Evolutionary conservation across 2,797 vertebrate genomes (phyloP), one percentile per base, ranked within the genome.

Genomic region (Tragelaphus eurycerus): DNA sequence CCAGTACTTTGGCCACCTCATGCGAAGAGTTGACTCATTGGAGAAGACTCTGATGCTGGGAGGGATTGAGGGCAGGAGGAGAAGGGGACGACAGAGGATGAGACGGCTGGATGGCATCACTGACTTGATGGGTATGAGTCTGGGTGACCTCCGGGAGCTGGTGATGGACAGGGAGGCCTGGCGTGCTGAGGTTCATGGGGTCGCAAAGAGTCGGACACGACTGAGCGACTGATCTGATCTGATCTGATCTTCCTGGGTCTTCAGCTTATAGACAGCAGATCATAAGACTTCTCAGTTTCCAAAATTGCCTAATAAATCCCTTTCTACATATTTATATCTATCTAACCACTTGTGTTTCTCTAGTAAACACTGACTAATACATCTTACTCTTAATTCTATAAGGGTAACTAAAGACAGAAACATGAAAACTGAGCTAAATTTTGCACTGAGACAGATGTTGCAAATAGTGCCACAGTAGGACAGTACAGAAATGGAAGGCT

Each of bases 331-430:
- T 48, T n/a, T 34, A 16, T 27, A n/a, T 86, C n/a, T n/a, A 48
- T 46, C 7, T 15, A 34, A 52, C 15, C 48, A 52, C 29, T 57
- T 81, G 29, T 85, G 7, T 64, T 54, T 78, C 67, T 85, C 67
- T 90, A 60, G 31, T 59, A 50, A 86, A 50, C 25, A 23, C 25
- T 38, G n/a, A 71, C 64, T 57, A 55, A 71, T 43, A 95, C 0
- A 71, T 9, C 59, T 82, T 90, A 81, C 81, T 85, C n/a, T 95
- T 83, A 60, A 93, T 96, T 89, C 48, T 87, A 14, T 48, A n/a
- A 90, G 21, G 21, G 64, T 27, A 96, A 46, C 43, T 29, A 27
- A 60, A 62, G 57, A 38, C 7, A 87, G 62, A 83, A 76, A 86
- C 50, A 71, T 16, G 8, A 76, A 95, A 55, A 34, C 0, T 74